Percentiles rank a stretch among this genome's conserved stretches.
Conservation (phyloP, 2,113 vertebrate genomes). For the Oncorhynchus clarkii region DNA sequence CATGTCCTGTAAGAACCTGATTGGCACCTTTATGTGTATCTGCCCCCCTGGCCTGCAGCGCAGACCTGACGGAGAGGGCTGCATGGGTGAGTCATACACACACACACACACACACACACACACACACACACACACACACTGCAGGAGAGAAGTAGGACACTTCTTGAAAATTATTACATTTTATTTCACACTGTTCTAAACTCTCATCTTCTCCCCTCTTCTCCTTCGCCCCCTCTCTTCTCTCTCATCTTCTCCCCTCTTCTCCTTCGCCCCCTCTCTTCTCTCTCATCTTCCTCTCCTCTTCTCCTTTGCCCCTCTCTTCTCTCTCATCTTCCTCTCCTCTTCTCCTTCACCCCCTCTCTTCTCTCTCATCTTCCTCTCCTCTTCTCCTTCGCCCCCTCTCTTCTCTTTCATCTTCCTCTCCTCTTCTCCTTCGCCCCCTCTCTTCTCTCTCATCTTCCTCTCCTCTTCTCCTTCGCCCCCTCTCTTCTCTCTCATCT, state of each 20-base stretch:
- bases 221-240: too few species aligned
- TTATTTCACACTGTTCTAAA: not conserved
- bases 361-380: not conserved
- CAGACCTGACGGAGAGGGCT: slow-evolving; percentile 83
- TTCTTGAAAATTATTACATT: not conserved
- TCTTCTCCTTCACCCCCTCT: not conserved
- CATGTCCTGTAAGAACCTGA: slow-evolving; percentile 94
- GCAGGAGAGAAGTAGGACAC: not conserved
- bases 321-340: not conserved
- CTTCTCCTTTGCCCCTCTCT: too few species aligned
- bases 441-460: not conserved
- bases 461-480: not conserved
- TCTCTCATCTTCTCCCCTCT: not conserved
- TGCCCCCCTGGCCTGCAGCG: slow-evolving; percentile 86
- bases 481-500: too few species aligned
- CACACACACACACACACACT: not conserved
- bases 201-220: not conserved
- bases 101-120: not conserved
- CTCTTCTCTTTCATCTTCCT: too few species aligned
- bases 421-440: not conserved
- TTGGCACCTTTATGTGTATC: slow-evolving; percentile 90
- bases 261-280: too few species aligned
- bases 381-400: not conserved
- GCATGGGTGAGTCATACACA: slow-evolving; percentile 80
- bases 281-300: not conserved